phyloP scores from a whole-genome alignment of 2,113 vertebrate genomes.

The Axis porcinus region DNA sequence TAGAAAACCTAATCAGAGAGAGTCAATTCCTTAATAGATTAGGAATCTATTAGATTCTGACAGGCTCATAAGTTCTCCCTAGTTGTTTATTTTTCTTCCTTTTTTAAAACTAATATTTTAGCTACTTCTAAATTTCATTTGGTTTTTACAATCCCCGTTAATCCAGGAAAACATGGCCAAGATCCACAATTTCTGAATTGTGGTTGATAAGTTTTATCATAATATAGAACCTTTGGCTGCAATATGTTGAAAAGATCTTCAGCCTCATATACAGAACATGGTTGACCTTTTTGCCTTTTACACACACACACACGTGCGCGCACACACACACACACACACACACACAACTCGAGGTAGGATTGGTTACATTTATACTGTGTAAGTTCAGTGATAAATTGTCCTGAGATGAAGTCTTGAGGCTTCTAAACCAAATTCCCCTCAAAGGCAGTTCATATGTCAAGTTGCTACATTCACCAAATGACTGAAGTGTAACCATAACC shows the following conservation, averaged over 20 bases:
- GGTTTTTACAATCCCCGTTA: neutral
- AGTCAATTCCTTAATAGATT: neutral
- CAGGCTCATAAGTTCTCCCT: neutral
- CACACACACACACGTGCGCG: neutral
- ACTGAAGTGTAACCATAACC: constrained; percentile 8
- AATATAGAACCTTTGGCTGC: neutral
- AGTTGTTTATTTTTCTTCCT: constrained; percentile 5
- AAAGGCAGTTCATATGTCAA: constrained; percentile 47
- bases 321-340: neutral
- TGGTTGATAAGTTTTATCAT: neutral
- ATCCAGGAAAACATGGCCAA: neutral
- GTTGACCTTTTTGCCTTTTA: neutral
- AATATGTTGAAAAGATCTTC: neutral
- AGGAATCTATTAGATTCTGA: neutral
- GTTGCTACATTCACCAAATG: neutral
- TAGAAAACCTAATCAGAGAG: neutral
- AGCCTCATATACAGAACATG: neutral
- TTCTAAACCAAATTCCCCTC: constrained; percentile 44
- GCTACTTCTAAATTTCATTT: constrained; percentile 11
- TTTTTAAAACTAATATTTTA: neutral
- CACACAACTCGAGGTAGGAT: neutral
- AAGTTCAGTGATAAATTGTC: constrained; percentile 39
- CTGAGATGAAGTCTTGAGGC: constrained; percentile 35
- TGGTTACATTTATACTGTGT: neutral
- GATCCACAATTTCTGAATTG: neutral